Evolutionary conservation across 1,140 invertebrate species (phyloP).

Genomic region (Drosophila erecta): DNA sequence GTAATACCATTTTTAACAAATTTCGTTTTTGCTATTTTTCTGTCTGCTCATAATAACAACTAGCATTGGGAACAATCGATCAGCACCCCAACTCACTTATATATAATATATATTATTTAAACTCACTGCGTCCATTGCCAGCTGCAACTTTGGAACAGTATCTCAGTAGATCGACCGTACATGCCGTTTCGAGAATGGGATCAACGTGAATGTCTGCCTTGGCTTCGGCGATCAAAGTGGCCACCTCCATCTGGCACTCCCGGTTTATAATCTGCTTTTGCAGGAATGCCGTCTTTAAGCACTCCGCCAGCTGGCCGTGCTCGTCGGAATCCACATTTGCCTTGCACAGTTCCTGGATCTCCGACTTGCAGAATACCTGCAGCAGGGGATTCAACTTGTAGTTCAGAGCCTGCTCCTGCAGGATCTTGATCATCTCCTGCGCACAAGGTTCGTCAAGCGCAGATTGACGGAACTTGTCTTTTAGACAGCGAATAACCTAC

Average conservation of each 20-base stretch:
- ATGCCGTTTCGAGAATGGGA: slow-evolving; percentile 91
- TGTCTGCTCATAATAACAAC: too few species aligned
- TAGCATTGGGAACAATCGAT: too few species aligned
- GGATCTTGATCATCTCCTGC: slow-evolving; percentile 91
- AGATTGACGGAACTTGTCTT: slow-evolving; percentile 90
- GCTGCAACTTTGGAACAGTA: slow-evolving; percentile 93
- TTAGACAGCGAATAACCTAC: slow-evolving; percentile 89
- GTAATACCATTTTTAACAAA: too few species aligned
- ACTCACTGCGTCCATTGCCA: slow-evolving; percentile 94
- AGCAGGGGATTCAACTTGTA: slow-evolving; percentile 94
- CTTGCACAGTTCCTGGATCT: slow-evolving; percentile 88
- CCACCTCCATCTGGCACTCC: slow-evolving; percentile 92
- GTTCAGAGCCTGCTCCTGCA: slow-evolving; percentile 94
- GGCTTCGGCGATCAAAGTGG: slow-evolving; percentile 91
- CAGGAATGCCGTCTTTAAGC: slow-evolving; percentile 92
- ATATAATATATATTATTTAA: not conserved
- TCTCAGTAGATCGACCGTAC: slow-evolving; percentile 92
- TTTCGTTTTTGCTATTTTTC: too few species aligned
- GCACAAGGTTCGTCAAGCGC: slow-evolving; percentile 91
- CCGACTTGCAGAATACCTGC: slow-evolving; percentile 90
- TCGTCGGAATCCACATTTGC: slow-evolving; percentile 85
- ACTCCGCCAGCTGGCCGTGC: slow-evolving; percentile 91
- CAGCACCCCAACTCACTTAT: too few species aligned
- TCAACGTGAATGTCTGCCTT: slow-evolving; percentile 94
- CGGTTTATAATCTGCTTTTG: slow-evolving; percentile 89